Evolutionary conservation across 2,888 invertebrate species (phyloP), one percentile per base, ranked within the genome.

Genomic region (Mythimna impura): DNA sequence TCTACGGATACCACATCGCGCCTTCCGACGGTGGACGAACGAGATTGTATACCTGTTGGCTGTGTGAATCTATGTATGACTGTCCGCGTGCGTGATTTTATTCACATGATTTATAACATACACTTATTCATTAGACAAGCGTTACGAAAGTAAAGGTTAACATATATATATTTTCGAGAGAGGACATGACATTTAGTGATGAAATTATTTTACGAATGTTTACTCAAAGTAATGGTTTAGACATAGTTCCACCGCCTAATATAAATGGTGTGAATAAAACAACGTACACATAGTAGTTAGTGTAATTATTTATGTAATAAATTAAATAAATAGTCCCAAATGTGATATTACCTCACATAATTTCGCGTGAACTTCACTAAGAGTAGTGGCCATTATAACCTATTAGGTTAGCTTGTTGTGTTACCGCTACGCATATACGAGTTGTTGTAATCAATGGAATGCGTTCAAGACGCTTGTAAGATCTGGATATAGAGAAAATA

Each of bases 321-420:
- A 82, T 84, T 72, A 83, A 86, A 86, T 84, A 75, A 85, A 89
- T 90, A 90, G 87, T 89, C 89, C 88, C 88, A 90, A 92, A 91
- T 93, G 93, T 93, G 93, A 93, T 93, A 93, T 93, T 91, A 91
- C 90, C 88, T 92, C 93, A 93, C 92, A 91, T 89, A 86, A 81
- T 74, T 77, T 80, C 67, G 82, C 78, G 80, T 80, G 76, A 78
- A 85, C 30, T 86, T 82, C 74, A 84, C 69, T 75, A 71, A 64
- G 30, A 30, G 73, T 83, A 80, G 78, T 80, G 71, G 75, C 74
- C 78, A 81, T 76, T 71, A 68, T 72, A 84, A 84, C 83, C 81
- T 84, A 65, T 65, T 76, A 73, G 69, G 73, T 80, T 72, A 77
- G 81, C 76, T 79, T 78, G 63, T 73, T 73, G 72, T 71, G 68